Base-by-base conservation (phyloP, 2,888 invertebrate genomes). In the Epirrita christyi region DNA sequence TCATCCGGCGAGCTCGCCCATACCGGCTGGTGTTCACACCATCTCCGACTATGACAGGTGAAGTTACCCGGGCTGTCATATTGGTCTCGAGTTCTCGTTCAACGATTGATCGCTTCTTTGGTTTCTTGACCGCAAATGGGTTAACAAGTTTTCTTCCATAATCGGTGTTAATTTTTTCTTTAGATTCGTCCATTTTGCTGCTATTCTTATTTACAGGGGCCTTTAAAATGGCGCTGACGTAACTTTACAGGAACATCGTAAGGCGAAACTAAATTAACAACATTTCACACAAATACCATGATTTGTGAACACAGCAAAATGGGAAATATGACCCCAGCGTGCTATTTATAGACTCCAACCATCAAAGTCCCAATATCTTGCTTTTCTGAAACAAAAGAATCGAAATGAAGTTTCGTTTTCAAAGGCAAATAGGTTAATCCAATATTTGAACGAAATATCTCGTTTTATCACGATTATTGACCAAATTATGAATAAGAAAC, bases 1-100 rank as follows among this genome's bases (percentile, higher is more conserved):
- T 94, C 6, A 90, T 81, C 52, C 93, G 92, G 29, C 93, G 90
- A 48, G 93, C 85, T 74, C 94, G 87, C 7, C 94, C 94, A 78
- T 94, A 94, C 10, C 94, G 92, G 66, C 94, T 94, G 28, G 82
- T 92, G 37, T 73, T 88, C 0, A 70, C 62, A n/a, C 73, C 75
- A 44, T 83, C 86, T 9, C 66, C 63, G 28, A 67, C 64, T 1
- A 76, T 72, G 3, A 79, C 72, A 1, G 90, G 89, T 7, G 88
- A 86, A 41, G 88, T 91, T 6, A 88, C 71, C 67, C 79, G 78
- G 28, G 87, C 75, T 53, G 92, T 91, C 68, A 92, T 71, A 64
- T 72, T 88, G 0, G 90, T 92, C 65, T 91, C 92, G 37, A 92
- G 73, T 72, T 91, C 88, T 38, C 90, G 80, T 69, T 91, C 91